Evolutionary conservation across 2,113 vertebrate genomes (phyloP), one percentile per base, ranked within the genome.

Genomic region (Petromus typicus): DNA sequence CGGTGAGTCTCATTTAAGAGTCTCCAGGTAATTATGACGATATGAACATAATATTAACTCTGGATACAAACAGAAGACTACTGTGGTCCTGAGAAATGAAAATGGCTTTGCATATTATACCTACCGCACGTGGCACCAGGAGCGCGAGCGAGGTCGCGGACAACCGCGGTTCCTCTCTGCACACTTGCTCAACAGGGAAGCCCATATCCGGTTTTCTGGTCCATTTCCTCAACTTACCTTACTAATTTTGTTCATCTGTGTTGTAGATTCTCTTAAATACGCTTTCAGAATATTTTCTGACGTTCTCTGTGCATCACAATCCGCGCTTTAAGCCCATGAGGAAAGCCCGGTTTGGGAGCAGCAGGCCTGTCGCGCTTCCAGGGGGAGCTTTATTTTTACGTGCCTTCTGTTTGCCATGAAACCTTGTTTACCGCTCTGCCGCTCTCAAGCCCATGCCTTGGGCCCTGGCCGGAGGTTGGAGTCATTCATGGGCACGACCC

Each of bases 1-100:
- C 64, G 66, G 5, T 45, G 17, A 90, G 37, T 92, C 83, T 97
- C 63, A 84, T 87, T 89, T 90, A 86, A 66, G 67, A 97, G 40
- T 95, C 78, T 90, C 95, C 85, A 95, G 64, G 86, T 95, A 96
- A 89, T 79, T 85, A 93, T 85, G 90, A 75, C 61, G 54, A 80
- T 85, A 64, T 90, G 92, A 96, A 97, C 97, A 63, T 82, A 96
- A 94, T 92, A 93, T 96, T 89, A 93, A 98, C 95, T 95, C 93
- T 93, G 80, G 73, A 94, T 94, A 30, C 82, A 96, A 96, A 93
- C 9, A 75, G 48, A 43, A 80, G 66, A 57, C 61, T 84, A 27
- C 0, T 45, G 34, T 48, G 57, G 30, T 88, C 2, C 43, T 40
- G 67, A 90, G 51, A 95, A 84, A 79, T 57, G 86, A 51, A 95